Evolutionary conservation across 2,113 vertebrate species (phyloP), one percentile per base, ranked within the genome.

Genomic region (Casuarius casuarius): DNA sequence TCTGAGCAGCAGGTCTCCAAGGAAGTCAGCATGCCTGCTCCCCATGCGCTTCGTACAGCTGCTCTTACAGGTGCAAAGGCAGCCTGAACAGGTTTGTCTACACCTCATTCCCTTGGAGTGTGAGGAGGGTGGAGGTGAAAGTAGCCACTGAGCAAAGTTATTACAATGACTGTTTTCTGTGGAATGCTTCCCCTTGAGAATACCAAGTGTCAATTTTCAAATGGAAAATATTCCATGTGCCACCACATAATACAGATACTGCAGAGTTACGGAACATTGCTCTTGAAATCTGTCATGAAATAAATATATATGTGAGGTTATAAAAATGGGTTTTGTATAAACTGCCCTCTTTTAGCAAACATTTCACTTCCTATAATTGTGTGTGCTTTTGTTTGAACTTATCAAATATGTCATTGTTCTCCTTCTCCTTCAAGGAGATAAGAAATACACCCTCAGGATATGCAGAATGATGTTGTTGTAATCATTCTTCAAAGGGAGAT

Each of bases 291-390:
- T 84, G 79, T 80, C 5, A 0, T 22, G 73, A 97, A 97, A 94
- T 77, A 84, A 88, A 87, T 90, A 79, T 84, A n/a, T 90, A 84
- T 74, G 81, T 29, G 70, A 80, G 81, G 92, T 95, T 97, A 95
- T 96, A 96, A 97, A 97, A 97, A 89, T 77, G 92, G 81, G 61
- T 42, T 96, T 96, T 96, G 92, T 93, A 91, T 95, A 96, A 97
- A 94, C 94, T 94, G 94, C 95, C 61, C 54, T 87, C 90, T 94
- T 42, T 33, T 4, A 90, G 94, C 96, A 97, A 97, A 97, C 97
- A 95, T 62, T 92, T 81, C 2, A 25, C 95, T 97, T 97, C 97
- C 97, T 94, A 91, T 93, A 95, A 97, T 97, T 97, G 97, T 97
- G 92, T 54, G 88, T 12, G 33, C 59, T 93, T 95, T 94, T 96